Base-by-base conservation (phyloP, 2,888 invertebrate species). In the Clistopyga incitator region DNA sequence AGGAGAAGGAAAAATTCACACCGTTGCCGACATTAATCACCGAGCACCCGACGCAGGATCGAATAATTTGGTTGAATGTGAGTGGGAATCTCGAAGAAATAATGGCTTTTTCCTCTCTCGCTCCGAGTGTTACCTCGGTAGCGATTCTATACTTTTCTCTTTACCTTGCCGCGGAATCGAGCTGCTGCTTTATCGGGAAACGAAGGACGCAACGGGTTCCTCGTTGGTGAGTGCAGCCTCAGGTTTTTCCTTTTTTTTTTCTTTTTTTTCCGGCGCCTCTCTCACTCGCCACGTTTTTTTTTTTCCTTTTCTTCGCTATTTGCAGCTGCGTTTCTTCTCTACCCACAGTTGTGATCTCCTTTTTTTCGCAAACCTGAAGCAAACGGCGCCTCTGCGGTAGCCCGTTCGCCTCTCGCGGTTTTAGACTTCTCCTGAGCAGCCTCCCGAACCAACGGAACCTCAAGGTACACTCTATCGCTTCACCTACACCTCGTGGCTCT, bases 51-150 rank as follows among this genome's bases (percentile, higher is more conserved):
- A 75, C 68, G 64, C 68, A 83, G 75, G 78, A 84, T 86, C 84
- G 82, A 86, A 85, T 85, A 84, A 83, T 82, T 85, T 84, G 78
- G 79, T 82, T 75, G 79, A 84, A 78, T 84, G 85, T 85, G 81
- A 85, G 81, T 81, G 76, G 72, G 75, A 85, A 83, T 85, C 80
- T 81, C 81, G 76, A 78, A 80, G 80, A 82, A 85, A 84, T 84
- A 85, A 85, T 84, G 85, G 82, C 68, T 78, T 84, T 84, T 80
- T 72, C 20, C 65, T 23, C n/a, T 18, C 42, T 38, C 10, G 20
- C 18, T 47, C 68, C 2, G 6, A 34, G 34, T 74, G 61, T 45
- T 42, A 54, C 67, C 29, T 20, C 61, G 74, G 13, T 64, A 18
- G 6, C 18, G n/a, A n/a, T 50, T 25, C 34, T 34, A 47, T 29